Evolutionary conservation across 2,888 invertebrate species (phyloP).

Genomic region (Corythucha ciliata): DNA sequence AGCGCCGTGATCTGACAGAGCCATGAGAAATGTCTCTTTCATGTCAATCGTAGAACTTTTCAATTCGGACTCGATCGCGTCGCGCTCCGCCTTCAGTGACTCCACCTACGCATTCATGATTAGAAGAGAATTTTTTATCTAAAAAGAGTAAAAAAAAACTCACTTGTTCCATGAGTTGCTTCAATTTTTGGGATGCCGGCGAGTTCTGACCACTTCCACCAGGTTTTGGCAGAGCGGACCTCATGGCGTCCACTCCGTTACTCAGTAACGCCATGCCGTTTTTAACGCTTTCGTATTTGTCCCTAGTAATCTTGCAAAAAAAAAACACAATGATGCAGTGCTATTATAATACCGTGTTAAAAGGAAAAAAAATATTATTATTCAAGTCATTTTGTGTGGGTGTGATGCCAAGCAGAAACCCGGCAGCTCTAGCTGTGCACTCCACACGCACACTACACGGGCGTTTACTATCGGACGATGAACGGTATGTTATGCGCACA

Average conservation of each 20-base stretch:
- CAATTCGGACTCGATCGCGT: conserved; percentile 77
- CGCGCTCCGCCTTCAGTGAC: conserved; percentile 77
- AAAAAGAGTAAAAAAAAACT: conserved; percentile 30
- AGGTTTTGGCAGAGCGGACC: conserved; percentile 53
- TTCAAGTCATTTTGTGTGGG: background rate
- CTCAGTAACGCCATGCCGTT: conserved; percentile 75
- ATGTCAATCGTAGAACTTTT: conserved; percentile 72
- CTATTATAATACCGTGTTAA: background rate
- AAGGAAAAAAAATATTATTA: background rate
- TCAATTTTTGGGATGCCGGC: conserved; percentile 56
- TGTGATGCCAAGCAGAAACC: background rate
- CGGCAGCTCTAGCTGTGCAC: too few species aligned
- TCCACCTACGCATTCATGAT: conserved; percentile 55
- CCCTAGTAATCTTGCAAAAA: conserved; percentile 56
- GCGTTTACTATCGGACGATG: too few species aligned
- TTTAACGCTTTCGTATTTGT: conserved; percentile 71
- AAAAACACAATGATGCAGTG: background rate
- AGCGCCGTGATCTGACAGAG: conserved; percentile 61
- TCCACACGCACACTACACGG: too few species aligned
- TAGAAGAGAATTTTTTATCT: conserved; percentile 32
- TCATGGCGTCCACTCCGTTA: conserved; percentile 57
- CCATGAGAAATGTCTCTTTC: conserved; percentile 66
- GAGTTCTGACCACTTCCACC: conserved; percentile 36
- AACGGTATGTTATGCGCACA: too few species aligned
- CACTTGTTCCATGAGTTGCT: conserved; percentile 67